Conservation (phyloP, 37 sponge, comb jelly and placozoan genomes). For the Lycopodina hypogea region DNA sequence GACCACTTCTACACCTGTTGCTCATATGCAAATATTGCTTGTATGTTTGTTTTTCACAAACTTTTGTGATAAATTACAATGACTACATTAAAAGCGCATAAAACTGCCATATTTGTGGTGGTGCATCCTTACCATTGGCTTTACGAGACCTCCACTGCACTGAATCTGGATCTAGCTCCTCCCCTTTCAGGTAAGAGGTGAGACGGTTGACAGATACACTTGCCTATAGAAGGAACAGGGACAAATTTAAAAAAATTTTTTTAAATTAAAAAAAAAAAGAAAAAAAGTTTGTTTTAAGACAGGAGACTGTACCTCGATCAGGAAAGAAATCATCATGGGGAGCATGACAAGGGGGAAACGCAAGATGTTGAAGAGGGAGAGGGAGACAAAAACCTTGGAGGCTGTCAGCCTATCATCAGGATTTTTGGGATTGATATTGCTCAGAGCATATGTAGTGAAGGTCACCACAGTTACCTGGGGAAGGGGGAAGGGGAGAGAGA, state of each 20-base stretch:
- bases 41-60: too few species aligned
- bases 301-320: conserved; percentile 57
- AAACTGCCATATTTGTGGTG: too few species aligned
- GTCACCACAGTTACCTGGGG: conserved; percentile 86
- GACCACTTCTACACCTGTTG: too few species aligned
- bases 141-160: conserved; percentile 42
- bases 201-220: conserved; percentile 88
- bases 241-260: neutral
- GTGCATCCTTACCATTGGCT: conserved; percentile 29
- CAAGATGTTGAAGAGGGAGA: conserved; percentile 96
- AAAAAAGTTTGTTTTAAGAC: neutral
- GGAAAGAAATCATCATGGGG: conserved; percentile 81
- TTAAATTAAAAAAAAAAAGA: neutral
- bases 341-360: conserved; percentile 92
- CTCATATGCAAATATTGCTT: too few species aligned
- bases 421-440: conserved; percentile 27
- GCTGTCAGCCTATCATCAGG: conserved; percentile 66
- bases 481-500: neutral
- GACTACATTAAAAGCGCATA: too few species aligned
- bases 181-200: conserved; percentile 65
- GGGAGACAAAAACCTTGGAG: conserved; percentile 88
- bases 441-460: conserved; percentile 81
- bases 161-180: conserved; percentile 84
- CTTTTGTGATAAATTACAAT: too few species aligned
- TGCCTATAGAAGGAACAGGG: conserved; percentile 40